Base-by-base conservation (phyloP, 2,888 invertebrate genomes). In the Argyresthia albistria region DNA sequence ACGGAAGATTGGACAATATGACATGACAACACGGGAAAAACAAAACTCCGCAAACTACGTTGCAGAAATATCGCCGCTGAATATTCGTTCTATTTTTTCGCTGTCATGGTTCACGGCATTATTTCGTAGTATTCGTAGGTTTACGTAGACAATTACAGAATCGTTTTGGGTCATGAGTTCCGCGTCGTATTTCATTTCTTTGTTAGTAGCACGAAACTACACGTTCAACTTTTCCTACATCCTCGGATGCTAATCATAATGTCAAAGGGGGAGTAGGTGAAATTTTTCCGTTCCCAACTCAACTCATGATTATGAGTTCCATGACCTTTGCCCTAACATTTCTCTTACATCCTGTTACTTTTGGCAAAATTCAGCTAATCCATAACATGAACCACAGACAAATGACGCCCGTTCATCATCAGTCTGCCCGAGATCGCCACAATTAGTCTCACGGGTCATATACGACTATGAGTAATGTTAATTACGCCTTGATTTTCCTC, bases 381-480 rank as follows among this genome's bases (percentile, higher is more conserved):
- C n/a, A 39, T 39, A 39, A 39, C 39, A 11, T 10, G 16, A 10
- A 10, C 14, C 46, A 46, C 8, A 35, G 8, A 4, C 25, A 25
- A 46, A 10, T 46, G 8, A 11, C 11, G 25, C 35, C n/a, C 46
- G 12, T 46, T 10, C 46, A 25, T 46, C 46, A 46, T 35, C 46
- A 35, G 10, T 10, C 35, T 4, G 35, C 14, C 35, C 8, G 43
- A 39, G 70, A 80, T 76, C 74, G 63, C 66, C 66, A 69, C 73
- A 74, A 82, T 80, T 78, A 80, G 66, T 76, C 71, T 67, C 66
- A 52, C 56, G 55, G 63, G 68, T 67, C 68, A 68, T 73, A 69
- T 74, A 71, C 76, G 69, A 67, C 69, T 76, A 75, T 80, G 83
- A 86, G 80, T 76, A 77, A 86, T 80, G 78, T 73, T 83, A 81